phyloP scores from a whole-genome alignment of 2,888 invertebrate genomes.

The Lasioglossum malachurum region DNA sequence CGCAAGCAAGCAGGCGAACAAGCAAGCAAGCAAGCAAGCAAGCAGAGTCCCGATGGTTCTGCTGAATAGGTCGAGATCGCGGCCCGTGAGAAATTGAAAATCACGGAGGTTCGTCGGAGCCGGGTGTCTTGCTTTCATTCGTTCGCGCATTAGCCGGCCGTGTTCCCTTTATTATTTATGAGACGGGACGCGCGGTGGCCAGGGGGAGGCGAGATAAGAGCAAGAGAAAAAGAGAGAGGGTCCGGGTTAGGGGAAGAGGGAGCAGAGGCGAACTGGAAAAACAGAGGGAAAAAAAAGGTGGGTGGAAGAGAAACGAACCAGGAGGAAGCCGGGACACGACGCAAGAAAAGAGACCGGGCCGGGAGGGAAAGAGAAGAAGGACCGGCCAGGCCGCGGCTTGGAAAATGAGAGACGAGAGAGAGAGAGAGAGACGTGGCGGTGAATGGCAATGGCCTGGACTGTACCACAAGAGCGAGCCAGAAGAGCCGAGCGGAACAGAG shows the following conservation, averaged over 20 bases:
- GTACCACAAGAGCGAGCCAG: constrained; percentile 43
- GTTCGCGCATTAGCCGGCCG: constrained; percentile 48
- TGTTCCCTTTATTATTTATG: constrained; percentile 70
- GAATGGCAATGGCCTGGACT: constrained; percentile 65
- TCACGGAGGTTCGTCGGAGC: constrained; percentile 41
- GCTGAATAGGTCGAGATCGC: constrained; percentile 56
- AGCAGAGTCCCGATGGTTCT: constrained; percentile 33
- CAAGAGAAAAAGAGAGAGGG: neutral
- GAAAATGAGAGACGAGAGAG: constrained; percentile 33
- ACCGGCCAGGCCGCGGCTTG: neutral
- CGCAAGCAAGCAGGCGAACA: constrained; percentile 11
- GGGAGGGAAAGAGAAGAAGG: constrained; percentile 20
- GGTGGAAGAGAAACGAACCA: constrained; percentile 22
- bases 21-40: neutral
- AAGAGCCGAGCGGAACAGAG: constrained; percentile 24
- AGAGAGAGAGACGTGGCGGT: constrained; percentile 44
- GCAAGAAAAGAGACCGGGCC: constrained; percentile 19
- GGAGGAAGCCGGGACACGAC: constrained; percentile 19
- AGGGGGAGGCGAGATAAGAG: constrained; percentile 18
- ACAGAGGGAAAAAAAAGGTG: neutral
- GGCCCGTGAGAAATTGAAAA: constrained; percentile 68
- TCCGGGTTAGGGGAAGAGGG: neutral
- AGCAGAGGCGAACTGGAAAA: constrained; percentile 27
- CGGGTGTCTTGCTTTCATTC: constrained; percentile 44
- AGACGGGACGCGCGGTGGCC: constrained; percentile 36